Evolutionary conservation across 2,113 vertebrate genomes (phyloP), one percentile per base, ranked within the genome.

Genomic region (Stictonetta naevosa): DNA sequence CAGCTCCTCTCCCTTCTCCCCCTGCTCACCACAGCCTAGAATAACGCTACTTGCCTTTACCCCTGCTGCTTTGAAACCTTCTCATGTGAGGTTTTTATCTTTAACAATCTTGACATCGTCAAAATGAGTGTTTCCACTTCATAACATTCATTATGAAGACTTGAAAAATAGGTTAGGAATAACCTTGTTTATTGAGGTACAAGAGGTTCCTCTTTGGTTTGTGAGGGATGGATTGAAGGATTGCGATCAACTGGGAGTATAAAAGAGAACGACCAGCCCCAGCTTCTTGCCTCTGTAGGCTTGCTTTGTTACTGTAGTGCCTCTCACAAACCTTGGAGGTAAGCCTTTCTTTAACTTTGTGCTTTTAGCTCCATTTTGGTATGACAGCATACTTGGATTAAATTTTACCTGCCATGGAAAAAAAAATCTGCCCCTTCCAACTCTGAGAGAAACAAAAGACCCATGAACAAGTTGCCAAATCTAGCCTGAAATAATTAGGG

Each of bases 1-100:
- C 95, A 83, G 91, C 68, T 83, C 78, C 93, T 71, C 62, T 22
- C 63, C 63, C 58, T 64, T 17, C 46, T n/a, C 72, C 85, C 92
- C 8, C 16, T 55, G 23, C 66, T 64, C 44, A 74, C 68, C 78
- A 42, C 87, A 94, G 90, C 93, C 92, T n/a, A 66, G 68, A 77
- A 15, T 15, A 46, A 34, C 6, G 38, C 91, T 58, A 6, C 81
- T 76, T 80, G 7, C 86, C 36, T 60, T 64, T 55, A 5, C 55
- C 68, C 96, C 26, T 8, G 64, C 66, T 79, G 94, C 92, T 90
- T 50, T 72, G 38, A 62, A 64, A 64, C 75, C 82, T 84, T 67
- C 71, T 38, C 56, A 2, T 2, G 0, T 0, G 6, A 36, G 86
- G 64, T 29, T 55, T 67, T 83, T 15, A 1, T 12, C 84, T 83